Conservation (phyloP, 2,797 vertebrate genomes). For the Enoplosus armatus region DNA sequence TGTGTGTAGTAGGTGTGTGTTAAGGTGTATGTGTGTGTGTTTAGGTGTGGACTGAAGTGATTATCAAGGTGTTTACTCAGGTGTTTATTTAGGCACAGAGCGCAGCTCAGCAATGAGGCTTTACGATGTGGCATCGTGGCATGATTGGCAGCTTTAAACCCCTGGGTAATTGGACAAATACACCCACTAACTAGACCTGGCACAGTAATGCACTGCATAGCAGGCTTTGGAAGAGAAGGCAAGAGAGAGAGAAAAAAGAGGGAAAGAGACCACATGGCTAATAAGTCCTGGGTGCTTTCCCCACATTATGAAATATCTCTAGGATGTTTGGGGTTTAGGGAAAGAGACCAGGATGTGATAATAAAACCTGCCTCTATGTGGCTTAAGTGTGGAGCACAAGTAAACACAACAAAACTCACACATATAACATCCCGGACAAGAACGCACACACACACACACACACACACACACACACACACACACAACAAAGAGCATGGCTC, state of each 20-base stretch:
- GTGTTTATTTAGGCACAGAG: constrained; percentile 80
- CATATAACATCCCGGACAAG: constrained; percentile 32
- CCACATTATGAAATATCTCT: constrained; percentile 70
- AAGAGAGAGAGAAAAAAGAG: constrained; percentile 23
- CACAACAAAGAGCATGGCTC: constrained; percentile 47
- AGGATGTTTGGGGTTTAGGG: constrained; percentile 70
- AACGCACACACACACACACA: constrained; percentile 37
- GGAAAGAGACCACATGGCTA: constrained; percentile 63
- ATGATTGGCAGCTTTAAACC: constrained; percentile 80
- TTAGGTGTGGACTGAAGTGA: constrained; percentile 74
- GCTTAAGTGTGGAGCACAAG: constrained; percentile 49
- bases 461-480: constrained; percentile 34
- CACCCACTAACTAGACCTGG: constrained; percentile 76
- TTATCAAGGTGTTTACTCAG: constrained; percentile 82
- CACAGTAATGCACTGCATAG: constrained; percentile 53
- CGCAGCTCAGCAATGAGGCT: constrained; percentile 66
- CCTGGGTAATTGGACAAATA: constrained; percentile 78
- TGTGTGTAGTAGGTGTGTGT: constrained; percentile 60
- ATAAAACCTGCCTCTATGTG: constrained; percentile 67
- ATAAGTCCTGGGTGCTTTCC: constrained; percentile 73
- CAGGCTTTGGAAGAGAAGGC: constrained; percentile 49
- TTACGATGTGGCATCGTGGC: constrained; percentile 79
- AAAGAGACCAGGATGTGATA: constrained; percentile 69
- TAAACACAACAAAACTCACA: constrained; percentile 55
- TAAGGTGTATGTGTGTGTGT: constrained; percentile 60